These are phyloP conservation scores for Dendronephthya gigantea DNA, from an alignment of 64 coral and sea anemone genomes.

Conservation along the genomic window DNA sequence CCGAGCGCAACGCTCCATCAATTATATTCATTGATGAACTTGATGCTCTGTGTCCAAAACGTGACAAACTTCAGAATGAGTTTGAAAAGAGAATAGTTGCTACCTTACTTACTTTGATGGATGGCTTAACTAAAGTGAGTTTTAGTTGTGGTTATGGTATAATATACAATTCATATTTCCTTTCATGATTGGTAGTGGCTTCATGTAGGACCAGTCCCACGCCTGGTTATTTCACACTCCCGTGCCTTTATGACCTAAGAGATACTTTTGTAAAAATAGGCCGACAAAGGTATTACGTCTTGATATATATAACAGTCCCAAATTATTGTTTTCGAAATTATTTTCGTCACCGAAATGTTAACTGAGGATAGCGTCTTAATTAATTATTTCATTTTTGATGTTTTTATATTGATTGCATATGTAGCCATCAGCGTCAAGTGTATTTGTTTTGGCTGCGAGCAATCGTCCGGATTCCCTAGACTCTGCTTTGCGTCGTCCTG, in stretches of 20 bases:
- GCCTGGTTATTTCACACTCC: too few species aligned
- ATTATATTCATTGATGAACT: not conserved
- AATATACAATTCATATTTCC: too few species aligned
- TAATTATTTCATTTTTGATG: not conserved
- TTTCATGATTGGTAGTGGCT: too few species aligned
- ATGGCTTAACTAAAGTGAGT: not conserved
- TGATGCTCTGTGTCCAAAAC: not conserved
- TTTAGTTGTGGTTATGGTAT: not conserved
- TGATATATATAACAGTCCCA: too few species aligned
- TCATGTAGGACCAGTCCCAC: too few species aligned
- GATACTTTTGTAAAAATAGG: too few species aligned
- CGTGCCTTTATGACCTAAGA: too few species aligned
- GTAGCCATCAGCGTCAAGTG: not conserved
- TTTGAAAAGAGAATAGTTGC: not conserved
- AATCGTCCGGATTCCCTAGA: not conserved
- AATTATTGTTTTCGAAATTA: too few species aligned
- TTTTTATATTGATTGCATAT: not conserved
- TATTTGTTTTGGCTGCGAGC: not conserved
- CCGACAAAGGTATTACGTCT: too few species aligned
- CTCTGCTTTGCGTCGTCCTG: not conserved
- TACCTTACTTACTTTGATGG: not conserved
- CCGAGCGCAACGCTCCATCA: not conserved
- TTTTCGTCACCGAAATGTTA: too few species aligned
- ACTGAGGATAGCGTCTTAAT: not conserved
- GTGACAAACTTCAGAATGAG: not conserved